Percentiles rank a stretch among this genome's conserved stretches.
phyloP scores from a whole-genome alignment of 2,113 vertebrate species.

The Zootoca vivipara region DNA sequence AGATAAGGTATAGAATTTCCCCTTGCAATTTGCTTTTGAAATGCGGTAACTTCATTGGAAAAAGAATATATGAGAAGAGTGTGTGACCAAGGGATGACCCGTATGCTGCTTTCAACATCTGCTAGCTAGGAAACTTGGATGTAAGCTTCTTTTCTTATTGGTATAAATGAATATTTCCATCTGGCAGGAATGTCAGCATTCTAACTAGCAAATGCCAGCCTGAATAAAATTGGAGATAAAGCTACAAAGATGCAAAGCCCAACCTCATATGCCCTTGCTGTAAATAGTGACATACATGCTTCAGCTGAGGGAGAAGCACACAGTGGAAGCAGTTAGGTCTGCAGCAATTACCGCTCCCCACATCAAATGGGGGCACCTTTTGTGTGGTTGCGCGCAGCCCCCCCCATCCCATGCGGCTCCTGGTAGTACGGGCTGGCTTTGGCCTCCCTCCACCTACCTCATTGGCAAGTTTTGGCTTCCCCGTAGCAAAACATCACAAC shows the following conservation, averaged over 20 bases:
- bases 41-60: background rate
- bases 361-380: too few relatives aligned
- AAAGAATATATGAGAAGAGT: background rate
- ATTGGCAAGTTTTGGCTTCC: too few relatives aligned
- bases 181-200: background rate
- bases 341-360: too few relatives aligned
- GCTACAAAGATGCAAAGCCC: background rate
- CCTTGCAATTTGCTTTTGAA: background rate
- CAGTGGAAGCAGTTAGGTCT: background rate
- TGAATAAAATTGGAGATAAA: background rate
- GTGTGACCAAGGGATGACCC: background rate
- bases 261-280: background rate
- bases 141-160: slow-evolving; percentile 24
- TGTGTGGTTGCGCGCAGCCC: too few relatives aligned
- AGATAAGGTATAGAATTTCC: background rate
- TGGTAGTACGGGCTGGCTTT: too few relatives aligned
- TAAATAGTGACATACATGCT: background rate
- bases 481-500: too few relatives aligned
- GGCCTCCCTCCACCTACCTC: too few relatives aligned
- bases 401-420: too few relatives aligned
- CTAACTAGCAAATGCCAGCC: background rate
- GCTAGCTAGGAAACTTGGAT: background rate
- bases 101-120: background rate
- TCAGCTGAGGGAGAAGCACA: background rate
- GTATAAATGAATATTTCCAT: slow-evolving; percentile 14